A percentile compares a stretch with the other conserved stretches of the same genome.
Evolutionary conservation across 2,113 vertebrate species (phyloP).

Genomic region (Pampusana beccarii): DNA sequence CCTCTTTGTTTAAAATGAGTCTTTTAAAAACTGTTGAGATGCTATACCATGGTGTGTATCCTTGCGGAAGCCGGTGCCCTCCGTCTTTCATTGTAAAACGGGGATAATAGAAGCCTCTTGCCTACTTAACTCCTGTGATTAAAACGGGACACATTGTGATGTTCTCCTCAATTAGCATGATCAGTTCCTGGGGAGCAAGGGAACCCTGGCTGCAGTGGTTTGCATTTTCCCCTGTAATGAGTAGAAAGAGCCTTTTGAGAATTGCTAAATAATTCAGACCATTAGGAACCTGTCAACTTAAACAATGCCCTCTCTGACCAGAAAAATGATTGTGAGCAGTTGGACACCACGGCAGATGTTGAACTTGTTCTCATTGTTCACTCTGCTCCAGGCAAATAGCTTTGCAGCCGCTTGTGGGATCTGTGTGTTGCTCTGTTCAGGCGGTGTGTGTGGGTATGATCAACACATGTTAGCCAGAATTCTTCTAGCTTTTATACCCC

Average conservation of each 20-base stretch:
- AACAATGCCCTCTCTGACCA: constrained; percentile 56
- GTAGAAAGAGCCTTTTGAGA: constrained; percentile 62
- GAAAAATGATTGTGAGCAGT: constrained; percentile 51
- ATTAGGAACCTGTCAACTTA: constrained; percentile 70
- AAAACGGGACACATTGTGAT: constrained; percentile 47
- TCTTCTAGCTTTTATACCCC: background rate
- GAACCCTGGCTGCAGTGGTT: background rate
- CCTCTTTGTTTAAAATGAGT: background rate
- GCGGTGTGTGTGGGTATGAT: background rate
- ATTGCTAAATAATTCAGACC: constrained; percentile 67
- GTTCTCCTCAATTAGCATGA: constrained; percentile 58
- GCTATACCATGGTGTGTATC: background rate
- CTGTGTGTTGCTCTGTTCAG: background rate
- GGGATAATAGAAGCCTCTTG: background rate
- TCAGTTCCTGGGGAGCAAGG: background rate
- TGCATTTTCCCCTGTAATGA: constrained; percentile 29
- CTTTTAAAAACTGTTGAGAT: background rate
- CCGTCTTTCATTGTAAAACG: background rate
- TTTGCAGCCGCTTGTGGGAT: constrained; percentile 12
- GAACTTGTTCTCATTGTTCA: constrained; percentile 59
- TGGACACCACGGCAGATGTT: constrained; percentile 66
- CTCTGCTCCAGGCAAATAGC: constrained; percentile 46
- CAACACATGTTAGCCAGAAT: background rate
- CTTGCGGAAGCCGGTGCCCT: background rate
- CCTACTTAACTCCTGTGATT: constrained; percentile 39